Evolutionary conservation across 2,113 vertebrate species (phyloP).

Genomic region (Aegotheles bennettii): DNA sequence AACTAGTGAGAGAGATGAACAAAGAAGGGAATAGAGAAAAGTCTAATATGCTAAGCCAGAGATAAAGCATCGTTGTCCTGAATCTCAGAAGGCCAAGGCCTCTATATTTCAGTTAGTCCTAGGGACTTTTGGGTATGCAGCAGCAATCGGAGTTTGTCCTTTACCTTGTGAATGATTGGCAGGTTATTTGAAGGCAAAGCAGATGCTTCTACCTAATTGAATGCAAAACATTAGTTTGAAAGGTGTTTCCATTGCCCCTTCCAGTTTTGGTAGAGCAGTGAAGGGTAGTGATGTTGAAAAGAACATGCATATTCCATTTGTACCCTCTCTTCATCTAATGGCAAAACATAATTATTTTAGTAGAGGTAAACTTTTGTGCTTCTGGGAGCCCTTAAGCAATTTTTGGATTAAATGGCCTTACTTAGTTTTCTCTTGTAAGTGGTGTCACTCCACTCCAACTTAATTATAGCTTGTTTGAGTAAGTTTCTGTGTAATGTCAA

Average conservation of each 20-base stretch:
- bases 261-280: neutral
- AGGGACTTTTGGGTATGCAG: neutral
- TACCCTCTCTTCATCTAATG: constrained; percentile 10
- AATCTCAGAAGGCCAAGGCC: neutral
- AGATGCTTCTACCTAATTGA: constrained; percentile 19
- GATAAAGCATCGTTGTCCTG: neutral
- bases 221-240: constrained; percentile 30
- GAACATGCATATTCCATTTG: constrained; percentile 54
- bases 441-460: constrained; percentile 78
- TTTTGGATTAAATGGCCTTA: constrained; percentile 63
- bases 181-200: constrained; percentile 39
- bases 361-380: constrained; percentile 17
- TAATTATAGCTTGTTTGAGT: constrained; percentile 83
- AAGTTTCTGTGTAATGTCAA: constrained; percentile 79
- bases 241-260: neutral
- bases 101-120: neutral
- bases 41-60: neutral
- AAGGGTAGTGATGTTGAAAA: constrained; percentile 46
- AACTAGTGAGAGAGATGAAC: neutral
- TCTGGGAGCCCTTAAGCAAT: constrained; percentile 67
- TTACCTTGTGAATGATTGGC: constrained; percentile 22
- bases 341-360: constrained; percentile 50
- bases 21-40: neutral
- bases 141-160: neutral
- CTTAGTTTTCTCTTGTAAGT: constrained; percentile 71